Evolutionary conservation across 2,797 vertebrate species (phyloP).

Genomic region (Neosilurus mollespiculum): DNA sequence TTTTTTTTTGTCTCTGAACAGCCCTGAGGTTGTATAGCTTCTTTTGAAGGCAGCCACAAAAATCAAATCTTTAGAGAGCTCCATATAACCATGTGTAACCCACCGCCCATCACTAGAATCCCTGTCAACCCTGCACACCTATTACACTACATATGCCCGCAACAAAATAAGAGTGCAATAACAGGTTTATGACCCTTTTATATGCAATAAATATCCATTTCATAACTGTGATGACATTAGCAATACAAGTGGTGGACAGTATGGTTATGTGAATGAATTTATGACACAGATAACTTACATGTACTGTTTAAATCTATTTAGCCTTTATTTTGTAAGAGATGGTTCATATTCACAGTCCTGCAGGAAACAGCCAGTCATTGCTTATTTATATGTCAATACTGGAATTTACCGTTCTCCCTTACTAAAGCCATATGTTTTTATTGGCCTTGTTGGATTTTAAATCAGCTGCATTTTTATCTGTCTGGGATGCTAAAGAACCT

Average conservation of each 20-base stretch:
- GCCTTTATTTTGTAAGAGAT: not conserved
- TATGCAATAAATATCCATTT: conserved; percentile 33
- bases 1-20: conserved; percentile 46
- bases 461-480: not conserved
- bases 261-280: conserved; percentile 27
- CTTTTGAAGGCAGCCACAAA: conserved; percentile 43
- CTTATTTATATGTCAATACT: not conserved
- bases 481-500: not conserved
- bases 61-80: conserved; percentile 45
- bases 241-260: conserved; percentile 25
- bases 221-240: conserved; percentile 21
- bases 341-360: not conserved
- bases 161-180: conserved; percentile 18
- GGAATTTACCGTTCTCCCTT: not conserved
- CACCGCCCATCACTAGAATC: conserved; percentile 17
- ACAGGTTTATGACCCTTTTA: conserved; percentile 37
- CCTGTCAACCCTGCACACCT: conserved; percentile 33
- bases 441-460: not conserved
- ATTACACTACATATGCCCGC: conserved; percentile 47
- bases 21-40: conserved; percentile 30
- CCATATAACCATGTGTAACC: conserved; percentile 34
- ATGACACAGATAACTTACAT: not conserved
- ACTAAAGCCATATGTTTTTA: not conserved
- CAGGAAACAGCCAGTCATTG: not conserved
- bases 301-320: not conserved